Percentiles rank a stretch among this genome's conserved stretches.
Conservation (phyloP, 2,113 vertebrate genomes). For the Mustela lutreola region DNA sequence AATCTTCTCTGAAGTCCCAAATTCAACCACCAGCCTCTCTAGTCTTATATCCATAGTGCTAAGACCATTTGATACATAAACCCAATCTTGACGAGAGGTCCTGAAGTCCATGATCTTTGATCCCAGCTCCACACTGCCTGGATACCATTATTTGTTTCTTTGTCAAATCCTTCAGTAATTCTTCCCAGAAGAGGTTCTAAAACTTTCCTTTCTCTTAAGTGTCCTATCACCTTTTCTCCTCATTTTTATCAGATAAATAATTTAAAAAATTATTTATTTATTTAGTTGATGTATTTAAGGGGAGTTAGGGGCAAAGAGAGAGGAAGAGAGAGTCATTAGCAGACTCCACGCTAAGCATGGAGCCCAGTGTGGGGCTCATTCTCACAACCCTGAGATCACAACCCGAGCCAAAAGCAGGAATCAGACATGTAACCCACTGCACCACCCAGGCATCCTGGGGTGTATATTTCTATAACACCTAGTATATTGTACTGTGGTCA, state of each 20-base stretch:
- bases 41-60: background rate
- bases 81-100: background rate
- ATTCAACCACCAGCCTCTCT: background rate
- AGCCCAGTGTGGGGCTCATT: too few species aligned
- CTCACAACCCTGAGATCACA: too few species aligned
- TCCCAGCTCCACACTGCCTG: background rate
- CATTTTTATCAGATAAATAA: background rate
- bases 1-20: background rate
- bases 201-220: background rate
- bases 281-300: too few species aligned
- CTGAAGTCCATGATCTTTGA: background rate
- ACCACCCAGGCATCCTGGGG: too few species aligned
- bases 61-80: conserved; percentile 18
- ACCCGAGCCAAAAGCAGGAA: too few species aligned
- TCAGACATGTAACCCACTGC: too few species aligned
- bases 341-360: too few species aligned
- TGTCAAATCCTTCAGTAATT: background rate
- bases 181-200: background rate
- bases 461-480: background rate
- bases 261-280: background rate
- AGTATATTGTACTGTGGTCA: background rate
- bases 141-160: background rate
- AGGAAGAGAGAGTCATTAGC: too few species aligned
- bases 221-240: background rate
- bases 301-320: too few species aligned